Base-by-base conservation (phyloP, 1,140 invertebrate genomes). In the Zaprionus ornatus region DNA sequence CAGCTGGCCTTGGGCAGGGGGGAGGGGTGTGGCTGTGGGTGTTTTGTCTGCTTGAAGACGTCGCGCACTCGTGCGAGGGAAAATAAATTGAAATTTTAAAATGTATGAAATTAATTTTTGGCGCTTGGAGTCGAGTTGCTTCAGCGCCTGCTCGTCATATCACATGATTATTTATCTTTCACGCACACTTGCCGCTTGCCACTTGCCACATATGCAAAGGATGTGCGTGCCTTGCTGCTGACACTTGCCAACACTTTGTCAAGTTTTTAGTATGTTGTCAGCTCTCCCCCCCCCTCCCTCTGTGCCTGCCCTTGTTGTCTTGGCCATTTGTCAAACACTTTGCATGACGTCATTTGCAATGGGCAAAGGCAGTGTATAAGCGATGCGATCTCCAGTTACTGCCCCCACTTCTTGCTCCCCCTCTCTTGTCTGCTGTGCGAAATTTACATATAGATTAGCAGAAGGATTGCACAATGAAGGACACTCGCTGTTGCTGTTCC, bases 51-150 rank as follows among this genome's bases (percentile, higher is more conserved):
- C 77, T 81, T 79, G 82, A 81, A 85, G 82, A 85, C 70, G 71
- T 73, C 73, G 84, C 80, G 84, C 84, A 82, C 78, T 87, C 84
- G 84, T 87, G 84, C 84, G 74, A 40, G 67, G 78, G 68, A 79
- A 82, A 88, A 87, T 87, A 87, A 87, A 87, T 87, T 88, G 84
- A 87, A 88, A 87, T 87, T 87, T 87, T 87, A 87, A 87, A 87
- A 88, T 87, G 84, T 87, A 87, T 88, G 80, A 87, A 88, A 87
- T 87, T 87, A 87, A 87, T 87, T 88, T 87, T 88, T 88, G 80
- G 84, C 79, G 65, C 55, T 68, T 56, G 57, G 70, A 66, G 55
- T 60, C 64, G 70, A 69, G 55, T 60, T 61, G 70, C 77, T 56
- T 57, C 54, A 80, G 80, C 84, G 77, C 83, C 74, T 84, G 60